phyloP scores from a whole-genome alignment of 2,888 invertebrate genomes.

The Sarcophaga caerulescens region DNA sequence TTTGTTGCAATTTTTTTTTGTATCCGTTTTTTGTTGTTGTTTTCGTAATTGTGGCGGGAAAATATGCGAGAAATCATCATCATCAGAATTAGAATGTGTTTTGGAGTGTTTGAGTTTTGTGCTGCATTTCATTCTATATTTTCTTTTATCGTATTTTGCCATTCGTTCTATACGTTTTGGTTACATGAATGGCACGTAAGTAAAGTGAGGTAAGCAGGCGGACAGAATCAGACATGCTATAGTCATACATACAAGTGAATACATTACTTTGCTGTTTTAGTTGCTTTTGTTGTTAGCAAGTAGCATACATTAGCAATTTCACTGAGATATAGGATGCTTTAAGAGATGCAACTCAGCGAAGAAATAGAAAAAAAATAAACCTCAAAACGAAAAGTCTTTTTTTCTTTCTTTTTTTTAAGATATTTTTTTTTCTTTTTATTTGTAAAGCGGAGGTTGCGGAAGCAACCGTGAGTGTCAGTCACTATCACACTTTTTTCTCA shows the following conservation, averaged over 20 bases:
- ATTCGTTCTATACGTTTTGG: slow-evolving; percentile 72
- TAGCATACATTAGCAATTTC: slow-evolving; percentile 66
- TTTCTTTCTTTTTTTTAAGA: not conserved
- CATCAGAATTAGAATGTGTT: slow-evolving; percentile 77
- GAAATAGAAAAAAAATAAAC: slow-evolving; percentile 37
- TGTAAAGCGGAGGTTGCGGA: slow-evolving; percentile 67
- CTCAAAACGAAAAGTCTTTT: slow-evolving; percentile 28
- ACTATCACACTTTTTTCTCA: slow-evolving; percentile 70
- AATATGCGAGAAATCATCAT: slow-evolving; percentile 67
- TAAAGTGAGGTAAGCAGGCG: slow-evolving; percentile 61
- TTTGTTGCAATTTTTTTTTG: slow-evolving; percentile 17
- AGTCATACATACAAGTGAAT: slow-evolving; percentile 47
- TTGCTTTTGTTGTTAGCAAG: slow-evolving; percentile 44
- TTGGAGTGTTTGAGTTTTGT: slow-evolving; percentile 56
- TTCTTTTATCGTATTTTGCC: slow-evolving; percentile 39
- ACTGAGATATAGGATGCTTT: slow-evolving; percentile 63
- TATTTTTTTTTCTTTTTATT: not conserved
- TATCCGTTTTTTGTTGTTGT: not conserved
- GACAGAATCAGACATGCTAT: slow-evolving; percentile 58
- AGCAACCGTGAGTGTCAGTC: slow-evolving; percentile 71
- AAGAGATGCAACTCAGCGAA: slow-evolving; percentile 54
- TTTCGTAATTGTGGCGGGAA: slow-evolving; percentile 65
- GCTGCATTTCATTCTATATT: slow-evolving; percentile 10
- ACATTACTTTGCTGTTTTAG: slow-evolving; percentile 1
- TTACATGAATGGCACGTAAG: slow-evolving; percentile 55